Base-by-base conservation (phyloP, 2,113 vertebrate genomes). In the Rhagologus leucostigma region DNA sequence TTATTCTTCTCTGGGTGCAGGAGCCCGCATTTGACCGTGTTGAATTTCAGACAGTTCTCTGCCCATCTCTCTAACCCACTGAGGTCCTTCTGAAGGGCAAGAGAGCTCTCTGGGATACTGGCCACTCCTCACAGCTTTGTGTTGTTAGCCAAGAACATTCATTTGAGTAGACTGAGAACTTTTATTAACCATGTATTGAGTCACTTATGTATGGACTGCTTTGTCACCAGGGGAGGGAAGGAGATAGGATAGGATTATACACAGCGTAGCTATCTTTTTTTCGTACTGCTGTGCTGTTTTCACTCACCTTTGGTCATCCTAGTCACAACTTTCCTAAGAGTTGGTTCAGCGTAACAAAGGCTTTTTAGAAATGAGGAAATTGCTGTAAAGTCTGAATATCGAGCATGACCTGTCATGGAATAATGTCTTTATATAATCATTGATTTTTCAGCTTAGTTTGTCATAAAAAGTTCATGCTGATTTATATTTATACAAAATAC, bases 41-140 rank as follows among this genome's bases (percentile, higher is more conserved):
- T 37, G 44, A 74, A 52, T 74, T 74, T 44, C 59, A 65, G 44
- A 29, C 18, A 13, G 7, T 50, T 74, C 33, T 44, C 37, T 50
- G 37, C 27, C 37, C 23, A n/a, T 13, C 8, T 44, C 35, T 44
- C 44, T 37, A 50, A 29, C 8, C 16, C 29, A 29, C 1, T 0
- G 1, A 52, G 27, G 13, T 59, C 44, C 19, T 52, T 50, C 44
- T 59, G 59, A 44, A 59, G 33, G 50, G 10, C 23, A 44, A 46
- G 6, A 39, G 9, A 37, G 11, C 23, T 6, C 37, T 39, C 52
- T 67, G 37, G 29, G 33, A 5, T 59, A 9, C 6, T 0, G 0
- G 29, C 27, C 11, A 13, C 44, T 52, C 50, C 59, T 81, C 69
- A 33, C 33, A n/a, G 16, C 20, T 60, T 67, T 68, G 24, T 59